Percentiles rank a stretch among this genome's conserved stretches.
Evolutionary conservation across 2,888 invertebrate genomes (phyloP).

Genomic region (Phaonia tiefii): DNA sequence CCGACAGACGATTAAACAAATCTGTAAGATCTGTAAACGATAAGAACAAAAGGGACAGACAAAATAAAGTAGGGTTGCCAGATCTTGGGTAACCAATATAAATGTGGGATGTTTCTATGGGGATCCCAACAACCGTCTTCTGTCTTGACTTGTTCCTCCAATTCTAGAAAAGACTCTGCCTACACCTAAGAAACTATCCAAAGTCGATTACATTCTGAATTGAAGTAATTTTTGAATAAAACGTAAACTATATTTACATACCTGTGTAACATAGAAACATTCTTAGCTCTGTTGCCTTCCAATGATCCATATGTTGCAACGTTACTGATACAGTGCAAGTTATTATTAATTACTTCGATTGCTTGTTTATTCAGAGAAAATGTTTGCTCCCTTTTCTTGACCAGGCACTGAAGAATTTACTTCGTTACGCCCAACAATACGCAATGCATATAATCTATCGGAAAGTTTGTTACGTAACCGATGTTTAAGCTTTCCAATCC

Average conservation of each 20-base stretch:
- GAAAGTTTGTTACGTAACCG: conserved; percentile 14
- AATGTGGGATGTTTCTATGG: no score
- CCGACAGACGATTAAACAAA: no score
- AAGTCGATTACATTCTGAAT: not conserved
- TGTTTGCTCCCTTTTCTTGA: conserved; percentile 7
- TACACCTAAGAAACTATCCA: conserved; percentile 5
- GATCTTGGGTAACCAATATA: no score
- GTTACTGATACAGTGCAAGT: conserved; percentile 7
- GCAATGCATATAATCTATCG: conserved; percentile 13
- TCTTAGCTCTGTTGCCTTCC: conserved; percentile 2
- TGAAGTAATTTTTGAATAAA: no score
- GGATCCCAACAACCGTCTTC: no score
- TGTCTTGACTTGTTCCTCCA: conserved; percentile 46
- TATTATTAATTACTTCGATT: conserved; percentile 12
- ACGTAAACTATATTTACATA: conserved; percentile 9
- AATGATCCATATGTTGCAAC: conserved; percentile 8
- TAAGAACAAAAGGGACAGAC: no score
- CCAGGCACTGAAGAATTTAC: no score
- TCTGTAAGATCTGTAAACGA: no score
- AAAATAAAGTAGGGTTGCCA: no score
- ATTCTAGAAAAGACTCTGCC: conserved; percentile 33
- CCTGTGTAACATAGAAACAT: conserved; percentile 10
- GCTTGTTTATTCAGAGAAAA: conserved; percentile 4
- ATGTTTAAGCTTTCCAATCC: conserved; percentile 8
- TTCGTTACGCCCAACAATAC: no score